These are phyloP conservation scores for Ageneiosus marmoratus DNA, from an alignment of 2,113 vertebrate genomes.

Conservation along the genomic window DNA sequence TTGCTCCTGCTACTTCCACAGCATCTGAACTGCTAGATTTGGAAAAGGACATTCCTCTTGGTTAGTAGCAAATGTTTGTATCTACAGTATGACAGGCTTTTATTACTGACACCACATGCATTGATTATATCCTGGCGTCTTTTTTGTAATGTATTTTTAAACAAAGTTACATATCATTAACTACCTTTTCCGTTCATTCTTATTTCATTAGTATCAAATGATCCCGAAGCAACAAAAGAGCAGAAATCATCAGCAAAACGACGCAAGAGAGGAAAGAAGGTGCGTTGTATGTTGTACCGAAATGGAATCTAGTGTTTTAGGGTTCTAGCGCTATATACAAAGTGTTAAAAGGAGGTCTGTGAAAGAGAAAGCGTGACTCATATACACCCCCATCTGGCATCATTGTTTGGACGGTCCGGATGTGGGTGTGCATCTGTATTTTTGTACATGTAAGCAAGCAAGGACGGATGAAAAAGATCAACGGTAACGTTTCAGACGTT, in stretches of 20 bases:
- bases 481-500: not conserved
- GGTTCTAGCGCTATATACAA: not conserved
- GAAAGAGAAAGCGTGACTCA: slow-evolving; percentile 42
- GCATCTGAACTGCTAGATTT: slow-evolving; percentile 79
- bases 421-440: slow-evolving; percentile 31
- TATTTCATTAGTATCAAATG: slow-evolving; percentile 52
- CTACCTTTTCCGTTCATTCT: not conserved
- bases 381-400: slow-evolving; percentile 1
- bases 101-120: not conserved
- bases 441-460: not conserved
- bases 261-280: slow-evolving; percentile 41
- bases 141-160: not conserved
- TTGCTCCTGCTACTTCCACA: slow-evolving; percentile 68
- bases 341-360: not conserved
- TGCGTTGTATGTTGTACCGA: slow-evolving; percentile 18
- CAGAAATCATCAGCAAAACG: slow-evolving; percentile 41
- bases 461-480: not conserved
- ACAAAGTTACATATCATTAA: not conserved
- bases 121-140: not conserved
- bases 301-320: not conserved
- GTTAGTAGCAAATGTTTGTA: slow-evolving; percentile 64
- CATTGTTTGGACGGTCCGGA: slow-evolving; percentile 13
- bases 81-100: not conserved
- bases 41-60: slow-evolving; percentile 86
- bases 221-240: slow-evolving; percentile 42